Conservation (phyloP, 1,140 invertebrate genomes). For the Euglossa dilemma region DNA sequence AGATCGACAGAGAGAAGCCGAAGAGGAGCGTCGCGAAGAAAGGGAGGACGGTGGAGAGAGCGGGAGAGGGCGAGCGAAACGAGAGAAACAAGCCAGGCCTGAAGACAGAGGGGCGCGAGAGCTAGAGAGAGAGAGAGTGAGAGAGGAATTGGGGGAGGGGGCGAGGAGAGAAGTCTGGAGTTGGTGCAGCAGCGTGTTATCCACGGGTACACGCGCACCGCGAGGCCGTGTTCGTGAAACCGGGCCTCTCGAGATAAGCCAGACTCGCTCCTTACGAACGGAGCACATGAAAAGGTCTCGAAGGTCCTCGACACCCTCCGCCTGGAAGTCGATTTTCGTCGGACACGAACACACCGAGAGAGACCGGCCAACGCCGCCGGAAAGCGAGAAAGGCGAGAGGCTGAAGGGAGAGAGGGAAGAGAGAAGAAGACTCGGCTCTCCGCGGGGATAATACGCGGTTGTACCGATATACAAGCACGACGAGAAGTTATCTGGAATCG, state of each 20-base stretch:
- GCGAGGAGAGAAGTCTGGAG: conserved; percentile 19
- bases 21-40: background rate
- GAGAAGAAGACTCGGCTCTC: background rate
- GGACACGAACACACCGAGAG: conserved; percentile 18
- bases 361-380: background rate
- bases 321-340: conserved; percentile 52
- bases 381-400: background rate
- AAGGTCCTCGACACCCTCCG: conserved; percentile 61
- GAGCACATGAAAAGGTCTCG: conserved; percentile 67
- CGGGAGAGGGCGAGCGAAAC: background rate
- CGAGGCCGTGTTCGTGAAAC: conserved; percentile 68
- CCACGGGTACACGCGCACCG: conserved; percentile 49
- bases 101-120: conserved; percentile 22
- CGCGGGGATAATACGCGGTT: background rate
- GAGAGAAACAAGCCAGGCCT: conserved; percentile 1
- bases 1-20: conserved; percentile 1
- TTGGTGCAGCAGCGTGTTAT: conserved; percentile 57
- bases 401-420: background rate
- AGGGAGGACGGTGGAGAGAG: background rate
- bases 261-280: conserved; percentile 63
- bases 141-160: background rate
- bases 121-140: no score
- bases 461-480: background rate
- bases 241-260: conserved; percentile 69
- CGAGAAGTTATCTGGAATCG: background rate